phyloP scores from a whole-genome alignment of 2,113 vertebrate species.

The Dicaeum eximium region DNA sequence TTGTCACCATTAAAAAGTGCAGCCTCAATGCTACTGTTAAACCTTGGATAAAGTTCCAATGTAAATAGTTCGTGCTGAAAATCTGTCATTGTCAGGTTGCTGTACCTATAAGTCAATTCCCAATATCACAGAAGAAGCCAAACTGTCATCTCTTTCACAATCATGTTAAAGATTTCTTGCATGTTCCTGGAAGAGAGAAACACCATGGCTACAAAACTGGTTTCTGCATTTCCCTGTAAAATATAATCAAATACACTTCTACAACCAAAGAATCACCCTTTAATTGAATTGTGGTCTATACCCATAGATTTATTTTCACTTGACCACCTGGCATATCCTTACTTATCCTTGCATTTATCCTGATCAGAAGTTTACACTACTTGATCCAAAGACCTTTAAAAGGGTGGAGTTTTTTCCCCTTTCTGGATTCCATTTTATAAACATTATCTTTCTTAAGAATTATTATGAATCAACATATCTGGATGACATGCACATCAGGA shows the following conservation, averaged over 20 bases:
- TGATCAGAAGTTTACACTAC: neutral
- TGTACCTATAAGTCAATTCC: neutral
- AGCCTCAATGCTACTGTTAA: neutral
- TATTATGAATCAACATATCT: neutral
- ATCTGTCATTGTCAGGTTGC: neutral
- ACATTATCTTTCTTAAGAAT: neutral
- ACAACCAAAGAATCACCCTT: neutral
- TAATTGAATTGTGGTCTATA: neutral
- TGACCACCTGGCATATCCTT: neutral
- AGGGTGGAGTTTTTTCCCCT: fast-evolving
- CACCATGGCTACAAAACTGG: neutral
- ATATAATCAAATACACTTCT: neutral
- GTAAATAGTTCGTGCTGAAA: neutral
- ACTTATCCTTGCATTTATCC: neutral
- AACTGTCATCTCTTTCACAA: neutral
- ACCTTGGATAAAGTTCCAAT: neutral
- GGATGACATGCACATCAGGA: neutral
- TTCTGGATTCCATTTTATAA: neutral
- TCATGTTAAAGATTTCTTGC: neutral
- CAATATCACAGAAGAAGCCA: neutral
- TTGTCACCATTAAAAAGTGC: neutral
- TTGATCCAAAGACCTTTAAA: neutral
- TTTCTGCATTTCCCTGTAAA: neutral
- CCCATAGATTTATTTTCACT: neutral
- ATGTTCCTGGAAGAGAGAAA: neutral